Evolutionary conservation across 2,888 invertebrate genomes (phyloP).

Genomic region (Druceiella hillmani): DNA sequence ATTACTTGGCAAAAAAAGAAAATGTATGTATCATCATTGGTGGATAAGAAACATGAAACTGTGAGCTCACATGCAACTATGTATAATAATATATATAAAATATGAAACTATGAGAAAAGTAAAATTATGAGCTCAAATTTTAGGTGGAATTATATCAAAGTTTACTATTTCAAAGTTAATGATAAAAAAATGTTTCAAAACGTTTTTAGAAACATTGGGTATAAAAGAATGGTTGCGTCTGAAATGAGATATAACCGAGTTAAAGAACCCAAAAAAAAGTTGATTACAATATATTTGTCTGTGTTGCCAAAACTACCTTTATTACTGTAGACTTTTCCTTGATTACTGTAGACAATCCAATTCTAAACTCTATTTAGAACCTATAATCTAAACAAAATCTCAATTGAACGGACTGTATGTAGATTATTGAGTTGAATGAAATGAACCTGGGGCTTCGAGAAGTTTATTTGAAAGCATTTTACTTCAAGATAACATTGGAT

Average conservation of each 20-base stretch:
- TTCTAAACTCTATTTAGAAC: conserved; percentile 26
- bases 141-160: conserved; percentile 20
- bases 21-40: conserved; percentile 16
- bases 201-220: conserved; percentile 13
- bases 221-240: conserved; percentile 25
- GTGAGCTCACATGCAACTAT: too few species aligned
- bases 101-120: too few species aligned
- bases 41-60: conserved; percentile 15
- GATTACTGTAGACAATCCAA: conserved; percentile 24
- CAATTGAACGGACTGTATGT: too few species aligned
- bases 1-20: conserved; percentile 19
- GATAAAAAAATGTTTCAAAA: conserved; percentile 20
- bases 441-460: conserved; percentile 21
- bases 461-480: conserved; percentile 23
- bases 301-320: conserved; percentile 24
- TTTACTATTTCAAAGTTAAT: conserved; percentile 21
- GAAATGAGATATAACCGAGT: too few species aligned
- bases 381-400: conserved; percentile 23
- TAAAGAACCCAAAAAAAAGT: conserved; percentile 6
- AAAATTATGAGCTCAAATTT: too few species aligned
- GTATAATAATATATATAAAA: too few species aligned
- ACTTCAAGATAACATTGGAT: too few species aligned
- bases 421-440: conserved; percentile 16
- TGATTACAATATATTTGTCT: conserved; percentile 12
- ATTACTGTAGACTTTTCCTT: too few species aligned